Evolutionary conservation across 2,113 vertebrate genomes (phyloP), one percentile per base, ranked within the genome.

Genomic region (Erpornis zantholeuca): DNA sequence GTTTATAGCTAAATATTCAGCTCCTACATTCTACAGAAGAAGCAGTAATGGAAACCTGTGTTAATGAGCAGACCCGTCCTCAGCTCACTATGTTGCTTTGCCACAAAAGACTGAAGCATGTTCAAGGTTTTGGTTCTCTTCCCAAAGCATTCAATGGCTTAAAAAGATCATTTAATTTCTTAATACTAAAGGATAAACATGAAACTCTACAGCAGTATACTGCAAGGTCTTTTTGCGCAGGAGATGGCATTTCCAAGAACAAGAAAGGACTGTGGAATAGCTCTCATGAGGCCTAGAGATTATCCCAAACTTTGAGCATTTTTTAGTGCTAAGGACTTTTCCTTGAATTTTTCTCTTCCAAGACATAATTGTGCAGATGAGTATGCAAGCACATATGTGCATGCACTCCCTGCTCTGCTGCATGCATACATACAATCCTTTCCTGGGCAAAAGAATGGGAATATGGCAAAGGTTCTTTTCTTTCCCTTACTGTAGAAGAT

Each of bases 391-490:
- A 68, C 28, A 8, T 5, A 16, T 0, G 1, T 15, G 9, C 24
- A 38, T 2, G 3, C 8, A 36, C 11, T 5, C 56, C 31, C 60
- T 71, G 72, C 28, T 81, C 50, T 53, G 50, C 64, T 44, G 40
- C 20, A 9, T 16, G 59, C 28, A 52, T 10, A 15, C 11, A 17
- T 4, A 31, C 33, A 77, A 6, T 36, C n/a, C 60, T 66, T 77
- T 35, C n/a, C 31, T 53, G 28, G 15, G 15, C 33, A 61, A 1
- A 64, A 54, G 16, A 49, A 76, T 50, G 23, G 8, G 23, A 54
- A 66, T 1, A 3, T 15, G 47, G 47, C n/a, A 73, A 40, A n/a
- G 0, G 5, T 4, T 3, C 24, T 84, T 61, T n/a, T 63, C 69
- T 25, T 61, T 36, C 77, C 24, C 36, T 78, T 21, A 54, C 10